Conservation (phyloP, 2,888 invertebrate genomes). For the Diarsia rubi region DNA sequence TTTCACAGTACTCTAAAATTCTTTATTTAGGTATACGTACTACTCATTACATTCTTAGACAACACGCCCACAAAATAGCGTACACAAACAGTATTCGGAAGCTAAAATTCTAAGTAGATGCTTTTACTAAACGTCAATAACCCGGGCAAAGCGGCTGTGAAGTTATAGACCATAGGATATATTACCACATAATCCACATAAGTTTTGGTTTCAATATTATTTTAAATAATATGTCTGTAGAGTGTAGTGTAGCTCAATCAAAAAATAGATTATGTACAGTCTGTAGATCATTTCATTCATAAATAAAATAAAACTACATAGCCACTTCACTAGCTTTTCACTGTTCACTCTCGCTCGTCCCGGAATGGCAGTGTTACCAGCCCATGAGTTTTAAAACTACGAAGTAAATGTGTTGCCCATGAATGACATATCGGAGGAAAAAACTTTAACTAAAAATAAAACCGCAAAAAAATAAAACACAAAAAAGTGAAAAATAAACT, state of each 20-base stretch:
- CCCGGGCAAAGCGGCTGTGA: conserved; percentile 79
- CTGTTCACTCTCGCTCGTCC: conserved; percentile 58
- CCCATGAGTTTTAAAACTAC: neutral
- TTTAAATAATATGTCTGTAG: conserved; percentile 26
- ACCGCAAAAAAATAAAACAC: too few relatives aligned
- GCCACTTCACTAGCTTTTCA: conserved; percentile 57
- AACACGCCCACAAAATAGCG: conserved; percentile 81
- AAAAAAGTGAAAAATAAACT: too few relatives aligned
- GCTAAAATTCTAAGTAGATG: conserved; percentile 78
- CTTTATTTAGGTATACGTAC: conserved; percentile 49
- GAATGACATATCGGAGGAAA: too few relatives aligned
- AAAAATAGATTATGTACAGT: conserved; percentile 62
- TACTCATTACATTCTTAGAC: conserved; percentile 66
- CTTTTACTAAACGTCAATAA: conserved; percentile 86
- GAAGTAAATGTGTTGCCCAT: conserved; percentile 20
- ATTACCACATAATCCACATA: conserved; percentile 32
- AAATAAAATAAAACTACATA: conserved; percentile 72
- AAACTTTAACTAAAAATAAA: too few relatives aligned
- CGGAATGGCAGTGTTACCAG: conserved; percentile 60
- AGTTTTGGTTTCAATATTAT: conserved; percentile 32
- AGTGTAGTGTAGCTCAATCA: conserved; percentile 39
- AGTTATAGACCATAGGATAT: conserved; percentile 46
- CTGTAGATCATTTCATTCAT: conserved; percentile 77
- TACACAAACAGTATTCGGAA: conserved; percentile 84
- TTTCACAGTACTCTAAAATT: conserved; percentile 67